Evolutionary conservation across 2,888 invertebrate genomes (phyloP).

Genomic region (Coleophora deauratella): DNA sequence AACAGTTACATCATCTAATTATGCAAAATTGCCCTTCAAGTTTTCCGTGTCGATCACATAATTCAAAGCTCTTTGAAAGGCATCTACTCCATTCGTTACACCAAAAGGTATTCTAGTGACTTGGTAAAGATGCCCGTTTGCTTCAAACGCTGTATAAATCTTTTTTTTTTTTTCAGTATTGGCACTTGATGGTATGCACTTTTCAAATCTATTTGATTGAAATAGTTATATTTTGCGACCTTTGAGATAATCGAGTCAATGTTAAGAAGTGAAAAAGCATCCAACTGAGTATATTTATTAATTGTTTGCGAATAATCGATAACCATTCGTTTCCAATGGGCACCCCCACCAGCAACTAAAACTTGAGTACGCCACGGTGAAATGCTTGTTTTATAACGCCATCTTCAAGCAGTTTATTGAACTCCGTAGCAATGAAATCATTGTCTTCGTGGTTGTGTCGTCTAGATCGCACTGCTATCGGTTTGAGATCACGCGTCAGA

Average conservation of each 20-base stretch:
- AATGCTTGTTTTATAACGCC: conserved; percentile 3
- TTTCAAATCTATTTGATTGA: conserved; percentile 3
- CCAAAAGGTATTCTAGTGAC: conserved; percentile 7
- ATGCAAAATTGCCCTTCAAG: conserved; percentile 10
- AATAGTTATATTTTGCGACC: conserved; percentile 4
- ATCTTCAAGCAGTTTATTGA: background rate
- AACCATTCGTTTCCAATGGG: conserved; percentile 18
- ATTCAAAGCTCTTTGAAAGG: conserved; percentile 9
- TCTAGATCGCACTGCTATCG: background rate
- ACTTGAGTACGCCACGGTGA: conserved; percentile 19
- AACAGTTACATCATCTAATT: conserved; percentile 17
- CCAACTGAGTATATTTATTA: conserved; percentile 17
- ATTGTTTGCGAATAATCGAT: conserved; percentile 22
- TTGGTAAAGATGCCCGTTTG: conserved; percentile 6
- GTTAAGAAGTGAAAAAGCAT: conserved; percentile 19
- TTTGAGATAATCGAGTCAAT: conserved; percentile 10
- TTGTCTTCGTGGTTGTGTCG: background rate
- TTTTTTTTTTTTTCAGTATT: conserved; percentile 3
- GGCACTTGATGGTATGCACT: conserved; percentile 7
- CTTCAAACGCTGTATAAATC: conserved; percentile 5
- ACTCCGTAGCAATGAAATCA: background rate
- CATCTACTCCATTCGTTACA: conserved; percentile 7
- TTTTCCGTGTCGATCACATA: conserved; percentile 11
- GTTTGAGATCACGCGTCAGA: background rate
- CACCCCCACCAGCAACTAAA: conserved; percentile 11